Evolutionary conservation across 2,888 invertebrate species (phyloP).

Genomic region (Tromatobia lineatoria): DNA sequence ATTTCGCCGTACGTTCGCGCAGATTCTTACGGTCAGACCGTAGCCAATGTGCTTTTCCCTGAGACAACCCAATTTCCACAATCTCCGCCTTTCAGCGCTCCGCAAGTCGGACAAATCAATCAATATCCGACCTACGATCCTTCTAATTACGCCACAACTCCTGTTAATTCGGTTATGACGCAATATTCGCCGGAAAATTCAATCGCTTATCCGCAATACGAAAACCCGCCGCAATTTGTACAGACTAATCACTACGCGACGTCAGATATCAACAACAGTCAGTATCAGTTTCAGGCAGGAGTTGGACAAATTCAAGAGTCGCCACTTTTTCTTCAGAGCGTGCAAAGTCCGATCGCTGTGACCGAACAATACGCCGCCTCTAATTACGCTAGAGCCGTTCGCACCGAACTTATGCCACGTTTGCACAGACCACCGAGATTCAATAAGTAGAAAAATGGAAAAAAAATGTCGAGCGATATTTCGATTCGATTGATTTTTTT

Average conservation of each 20-base stretch:
- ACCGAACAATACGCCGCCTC: constrained; percentile 78
- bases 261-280: constrained; percentile 75
- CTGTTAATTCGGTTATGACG: constrained; percentile 78
- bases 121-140: constrained; percentile 80
- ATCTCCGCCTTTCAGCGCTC: constrained; percentile 76
- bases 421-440: constrained; percentile 78
- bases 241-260: constrained; percentile 78
- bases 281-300: constrained; percentile 76
- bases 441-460: constrained; percentile 73
- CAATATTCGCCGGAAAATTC: constrained; percentile 79
- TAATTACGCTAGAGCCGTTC: constrained; percentile 78
- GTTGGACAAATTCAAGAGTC: constrained; percentile 80
- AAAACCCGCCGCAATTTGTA: constrained; percentile 78
- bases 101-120: constrained; percentile 75
- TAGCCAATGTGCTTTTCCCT: constrained; percentile 77
- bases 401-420: constrained; percentile 78
- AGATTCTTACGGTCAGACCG: constrained; percentile 77
- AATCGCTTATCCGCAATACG: constrained; percentile 79
- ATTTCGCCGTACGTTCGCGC: constrained; percentile 78
- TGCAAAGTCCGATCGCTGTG: constrained; percentile 79
- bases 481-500: background rate
- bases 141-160: constrained; percentile 75
- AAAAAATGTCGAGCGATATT: background rate
- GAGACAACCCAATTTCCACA: constrained; percentile 79
- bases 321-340: constrained; percentile 78